Evolutionary conservation across 2,113 vertebrate species (phyloP).

Genomic region (Daboia siamensis): DNA sequence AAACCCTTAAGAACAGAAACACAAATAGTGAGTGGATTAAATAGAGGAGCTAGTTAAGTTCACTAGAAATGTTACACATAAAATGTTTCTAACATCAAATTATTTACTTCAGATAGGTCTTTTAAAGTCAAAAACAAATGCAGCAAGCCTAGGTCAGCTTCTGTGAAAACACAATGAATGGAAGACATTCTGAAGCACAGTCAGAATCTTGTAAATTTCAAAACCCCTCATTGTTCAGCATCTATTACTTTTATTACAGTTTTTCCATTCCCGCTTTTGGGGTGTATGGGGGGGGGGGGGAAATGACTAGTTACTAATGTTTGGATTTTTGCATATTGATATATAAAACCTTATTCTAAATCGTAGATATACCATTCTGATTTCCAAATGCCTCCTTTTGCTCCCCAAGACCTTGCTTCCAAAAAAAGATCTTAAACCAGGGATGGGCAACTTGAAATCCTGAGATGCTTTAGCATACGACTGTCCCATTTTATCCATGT

Average conservation of each 20-base stretch:
- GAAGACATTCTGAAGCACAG: not conserved
- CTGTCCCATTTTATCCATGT: not conserved
- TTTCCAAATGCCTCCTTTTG: not conserved
- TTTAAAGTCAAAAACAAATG: conserved; percentile 4
- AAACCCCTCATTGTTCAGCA: not conserved
- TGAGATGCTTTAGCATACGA: not conserved
- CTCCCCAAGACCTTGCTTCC: not conserved
- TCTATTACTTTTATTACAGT: not conserved
- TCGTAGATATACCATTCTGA: not conserved
- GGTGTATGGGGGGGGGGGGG: not conserved
- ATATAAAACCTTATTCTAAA: not conserved
- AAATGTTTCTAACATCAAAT: not conserved
- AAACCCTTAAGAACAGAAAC: not conserved
- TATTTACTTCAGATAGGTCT: not conserved
- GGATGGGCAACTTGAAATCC: not conserved
- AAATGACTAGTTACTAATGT: not conserved
- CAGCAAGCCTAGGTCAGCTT: not conserved
- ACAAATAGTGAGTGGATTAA: not conserved
- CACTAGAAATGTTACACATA: not conserved
- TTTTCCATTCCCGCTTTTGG: not conserved
- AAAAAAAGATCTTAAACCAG: not conserved
- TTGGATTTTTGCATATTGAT: not conserved
- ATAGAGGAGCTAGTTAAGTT: not conserved
- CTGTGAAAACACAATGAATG: not conserved
- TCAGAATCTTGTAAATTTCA: not conserved